Conservation (phyloP, 1,140 invertebrate species). For the Drosophila arawakana region DNA sequence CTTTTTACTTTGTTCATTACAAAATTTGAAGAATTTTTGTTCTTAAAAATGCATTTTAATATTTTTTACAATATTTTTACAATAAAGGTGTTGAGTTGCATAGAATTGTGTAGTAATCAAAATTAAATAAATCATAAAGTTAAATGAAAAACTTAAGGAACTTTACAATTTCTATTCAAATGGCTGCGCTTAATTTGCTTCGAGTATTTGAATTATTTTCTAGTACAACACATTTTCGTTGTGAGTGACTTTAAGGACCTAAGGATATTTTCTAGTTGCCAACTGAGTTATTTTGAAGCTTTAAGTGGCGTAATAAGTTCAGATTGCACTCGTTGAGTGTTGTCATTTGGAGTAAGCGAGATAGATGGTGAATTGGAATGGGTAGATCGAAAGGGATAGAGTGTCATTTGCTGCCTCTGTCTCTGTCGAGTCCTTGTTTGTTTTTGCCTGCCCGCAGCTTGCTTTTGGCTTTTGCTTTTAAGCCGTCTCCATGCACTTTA, state of each 20-base stretch:
- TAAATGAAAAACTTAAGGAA: no score
- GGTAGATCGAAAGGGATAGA: not conserved
- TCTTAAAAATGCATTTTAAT: no score
- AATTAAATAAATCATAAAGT: no score
- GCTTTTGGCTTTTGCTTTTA: slow-evolving; percentile 80
- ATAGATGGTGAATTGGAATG: not conserved
- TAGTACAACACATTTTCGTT: not conserved
- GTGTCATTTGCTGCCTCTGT: not conserved
- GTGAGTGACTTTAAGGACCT: not conserved
- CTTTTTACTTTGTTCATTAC: no score
- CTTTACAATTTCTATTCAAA: no score
- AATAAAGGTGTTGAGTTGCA: no score
- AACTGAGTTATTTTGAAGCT: slow-evolving; percentile 62
- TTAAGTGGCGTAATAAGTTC: slow-evolving; percentile 80
- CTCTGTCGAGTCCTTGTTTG: slow-evolving; percentile 52
- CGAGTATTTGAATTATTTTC: no score
- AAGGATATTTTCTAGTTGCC: not conserved
- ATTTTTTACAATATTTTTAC: no score
- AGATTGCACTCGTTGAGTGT: slow-evolving; percentile 47
- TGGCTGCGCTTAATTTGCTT: no score
- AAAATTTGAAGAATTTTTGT: no score
- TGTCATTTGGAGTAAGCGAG: slow-evolving; percentile 27
- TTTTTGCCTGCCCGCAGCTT: slow-evolving; percentile 66
- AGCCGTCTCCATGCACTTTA: slow-evolving; percentile 38
- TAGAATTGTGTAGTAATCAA: no score